Percentiles rank a stretch among this genome's conserved stretches.
Evolutionary conservation across 2,888 invertebrate species (phyloP).

Genomic region (Heliconius cydno): DNA sequence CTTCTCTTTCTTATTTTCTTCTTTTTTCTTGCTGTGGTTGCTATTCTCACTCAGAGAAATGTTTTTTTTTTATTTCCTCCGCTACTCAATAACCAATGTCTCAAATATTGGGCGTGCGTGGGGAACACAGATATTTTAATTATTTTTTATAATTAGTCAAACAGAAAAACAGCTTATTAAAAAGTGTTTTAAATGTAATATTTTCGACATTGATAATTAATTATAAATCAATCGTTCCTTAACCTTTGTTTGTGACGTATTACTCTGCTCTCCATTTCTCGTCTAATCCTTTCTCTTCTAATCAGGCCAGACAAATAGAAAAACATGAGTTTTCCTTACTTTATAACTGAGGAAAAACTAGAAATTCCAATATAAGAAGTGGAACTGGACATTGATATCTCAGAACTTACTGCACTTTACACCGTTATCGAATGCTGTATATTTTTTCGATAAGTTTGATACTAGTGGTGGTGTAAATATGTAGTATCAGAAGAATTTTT

Average conservation of each 20-base stretch:
- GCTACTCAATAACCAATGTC: no score
- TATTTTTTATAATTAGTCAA: background rate
- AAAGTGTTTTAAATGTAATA: background rate
- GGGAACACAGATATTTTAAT: no score
- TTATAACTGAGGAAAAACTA: background rate
- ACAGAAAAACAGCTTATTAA: background rate
- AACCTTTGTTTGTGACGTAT: background rate
- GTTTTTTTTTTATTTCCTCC: no score
- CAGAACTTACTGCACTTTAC: slow-evolving; percentile 23
- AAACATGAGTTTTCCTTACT: background rate
- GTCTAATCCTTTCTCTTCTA: background rate
- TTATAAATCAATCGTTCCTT: no score
- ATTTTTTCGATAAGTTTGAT: slow-evolving; percentile 18
- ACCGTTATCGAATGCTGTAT: slow-evolving; percentile 16
- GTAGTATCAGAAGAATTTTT: no score
- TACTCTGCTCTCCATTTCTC: background rate
- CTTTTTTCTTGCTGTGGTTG: no score
- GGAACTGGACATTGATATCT: background rate
- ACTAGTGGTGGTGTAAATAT: background rate
- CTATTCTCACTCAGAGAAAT: no score
- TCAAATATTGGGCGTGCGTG: no score
- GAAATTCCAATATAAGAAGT: background rate
- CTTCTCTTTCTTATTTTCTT: background rate
- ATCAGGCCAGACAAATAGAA: background rate
- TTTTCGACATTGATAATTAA: no score